Conservation (phyloP, 2,113 vertebrate genomes). For the Tetraodon nigroviridis region DNA sequence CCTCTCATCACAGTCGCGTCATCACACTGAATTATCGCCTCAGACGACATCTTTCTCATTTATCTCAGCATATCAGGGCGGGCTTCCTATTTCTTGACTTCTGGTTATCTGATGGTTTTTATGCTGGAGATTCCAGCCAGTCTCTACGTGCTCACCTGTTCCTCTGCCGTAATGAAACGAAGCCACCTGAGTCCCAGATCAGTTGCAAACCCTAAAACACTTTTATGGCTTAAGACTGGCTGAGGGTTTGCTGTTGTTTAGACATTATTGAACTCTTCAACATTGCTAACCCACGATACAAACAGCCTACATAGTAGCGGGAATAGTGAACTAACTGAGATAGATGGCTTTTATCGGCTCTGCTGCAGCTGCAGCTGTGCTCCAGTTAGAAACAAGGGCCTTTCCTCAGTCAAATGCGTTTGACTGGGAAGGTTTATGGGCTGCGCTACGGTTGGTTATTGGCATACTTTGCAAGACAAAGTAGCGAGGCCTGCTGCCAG, state of each 20-base stretch:
- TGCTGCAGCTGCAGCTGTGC: constrained; percentile 6
- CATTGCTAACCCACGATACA: background rate
- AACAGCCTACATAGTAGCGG: too few species aligned
- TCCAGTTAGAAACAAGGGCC: background rate
- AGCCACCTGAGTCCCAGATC: background rate
- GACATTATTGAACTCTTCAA: background rate
- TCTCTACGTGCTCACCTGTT: constrained; percentile 4
- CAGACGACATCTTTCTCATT: background rate
- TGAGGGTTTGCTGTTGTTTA: background rate
- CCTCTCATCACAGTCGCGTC: background rate
- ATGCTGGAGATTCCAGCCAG: constrained; percentile 16
- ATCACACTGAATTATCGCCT: background rate
- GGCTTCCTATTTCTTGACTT: background rate
- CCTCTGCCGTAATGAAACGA: background rate
- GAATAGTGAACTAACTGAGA: background rate
- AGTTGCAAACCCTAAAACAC: background rate
- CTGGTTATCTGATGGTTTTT: constrained; percentile 19
- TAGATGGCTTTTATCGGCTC: background rate
- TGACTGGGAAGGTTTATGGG: background rate
- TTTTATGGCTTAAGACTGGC: background rate
- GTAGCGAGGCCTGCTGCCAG: constrained; percentile 1
- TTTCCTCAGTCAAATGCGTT: background rate
- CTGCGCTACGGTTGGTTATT: constrained; percentile 1
- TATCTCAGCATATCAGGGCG: background rate
- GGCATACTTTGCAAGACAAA: constrained; percentile 21